A percentile compares a stretch with the other conserved stretches of the same genome.
phyloP scores from a whole-genome alignment of 2,797 vertebrate species.

The Gorsachius magnificus region DNA sequence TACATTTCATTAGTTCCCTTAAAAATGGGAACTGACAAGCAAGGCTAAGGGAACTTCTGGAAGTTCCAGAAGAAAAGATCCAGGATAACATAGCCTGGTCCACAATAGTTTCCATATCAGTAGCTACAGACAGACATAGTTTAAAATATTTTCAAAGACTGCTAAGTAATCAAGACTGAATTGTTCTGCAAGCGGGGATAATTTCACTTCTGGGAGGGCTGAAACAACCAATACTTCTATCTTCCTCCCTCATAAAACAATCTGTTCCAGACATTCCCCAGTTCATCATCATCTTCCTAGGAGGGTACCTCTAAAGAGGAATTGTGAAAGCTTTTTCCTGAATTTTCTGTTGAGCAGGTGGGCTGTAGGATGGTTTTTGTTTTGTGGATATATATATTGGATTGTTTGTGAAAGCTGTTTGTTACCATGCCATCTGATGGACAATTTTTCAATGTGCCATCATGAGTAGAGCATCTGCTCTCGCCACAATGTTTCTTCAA shows the following conservation, averaged over 20 bases:
- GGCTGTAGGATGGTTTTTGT: constrained; percentile 20
- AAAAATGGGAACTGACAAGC: not conserved
- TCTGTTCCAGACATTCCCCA: not conserved
- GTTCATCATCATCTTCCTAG: constrained; percentile 20
- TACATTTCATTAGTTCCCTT: not conserved
- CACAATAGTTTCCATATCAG: not conserved
- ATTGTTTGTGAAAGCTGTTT: constrained; percentile 49
- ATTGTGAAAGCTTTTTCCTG: not conserved
- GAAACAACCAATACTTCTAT: constrained; percentile 5
- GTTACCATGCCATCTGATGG: constrained; percentile 46
- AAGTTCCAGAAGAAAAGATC: not conserved
- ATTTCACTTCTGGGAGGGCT: constrained; percentile 5
- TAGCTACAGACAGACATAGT: not conserved
- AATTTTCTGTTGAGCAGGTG: constrained; percentile 20
- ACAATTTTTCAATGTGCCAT: constrained; percentile 14
- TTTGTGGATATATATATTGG: constrained; percentile 38
- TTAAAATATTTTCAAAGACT: not conserved
- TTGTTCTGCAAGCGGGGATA: not conserved
- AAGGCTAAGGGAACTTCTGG: not conserved
- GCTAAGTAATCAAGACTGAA: not conserved
- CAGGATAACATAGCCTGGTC: not conserved
- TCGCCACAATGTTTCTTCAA: not conserved
- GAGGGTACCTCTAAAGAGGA: not conserved
- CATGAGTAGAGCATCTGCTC: constrained; percentile 40
- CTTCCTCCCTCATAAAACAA: constrained; percentile 9